Evolutionary conservation across 2,797 vertebrate genomes (phyloP).

Genomic region (Pygocentrus nattereri): DNA sequence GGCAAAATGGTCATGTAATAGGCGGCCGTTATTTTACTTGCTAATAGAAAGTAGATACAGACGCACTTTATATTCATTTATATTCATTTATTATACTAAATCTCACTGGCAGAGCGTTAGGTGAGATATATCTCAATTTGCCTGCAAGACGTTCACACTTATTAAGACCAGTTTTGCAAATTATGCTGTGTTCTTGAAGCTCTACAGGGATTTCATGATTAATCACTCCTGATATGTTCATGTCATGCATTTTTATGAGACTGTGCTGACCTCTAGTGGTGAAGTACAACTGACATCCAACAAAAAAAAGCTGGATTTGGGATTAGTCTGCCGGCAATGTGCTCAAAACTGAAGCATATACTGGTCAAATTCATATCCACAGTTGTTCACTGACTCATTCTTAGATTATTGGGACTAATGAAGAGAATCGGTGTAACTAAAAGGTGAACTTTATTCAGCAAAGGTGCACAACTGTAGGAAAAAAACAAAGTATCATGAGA

Average conservation of each 20-base stretch:
- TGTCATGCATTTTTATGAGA: background rate
- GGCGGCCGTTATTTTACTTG: background rate
- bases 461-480: conserved; percentile 3
- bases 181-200: background rate
- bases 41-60: background rate
- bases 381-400: background rate
- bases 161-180: too few relatives aligned
- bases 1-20: background rate
- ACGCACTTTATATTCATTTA: too few relatives aligned
- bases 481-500: background rate
- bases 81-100: background rate
- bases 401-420: background rate
- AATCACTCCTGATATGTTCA: background rate
- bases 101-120: background rate
- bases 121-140: background rate
- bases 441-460: background rate
- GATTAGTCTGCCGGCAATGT: background rate
- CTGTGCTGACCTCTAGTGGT: conserved; percentile 37
- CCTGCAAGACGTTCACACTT: background rate
- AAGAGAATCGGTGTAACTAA: background rate
- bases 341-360: too few relatives aligned
- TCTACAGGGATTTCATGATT: background rate
- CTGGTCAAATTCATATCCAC: too few relatives aligned
- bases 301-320: background rate
- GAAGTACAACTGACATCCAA: background rate